These are phyloP conservation scores for Palythoa grandiflora DNA, from an alignment of 92 coral and sea anemone species.

Conservation along the genomic window DNA sequence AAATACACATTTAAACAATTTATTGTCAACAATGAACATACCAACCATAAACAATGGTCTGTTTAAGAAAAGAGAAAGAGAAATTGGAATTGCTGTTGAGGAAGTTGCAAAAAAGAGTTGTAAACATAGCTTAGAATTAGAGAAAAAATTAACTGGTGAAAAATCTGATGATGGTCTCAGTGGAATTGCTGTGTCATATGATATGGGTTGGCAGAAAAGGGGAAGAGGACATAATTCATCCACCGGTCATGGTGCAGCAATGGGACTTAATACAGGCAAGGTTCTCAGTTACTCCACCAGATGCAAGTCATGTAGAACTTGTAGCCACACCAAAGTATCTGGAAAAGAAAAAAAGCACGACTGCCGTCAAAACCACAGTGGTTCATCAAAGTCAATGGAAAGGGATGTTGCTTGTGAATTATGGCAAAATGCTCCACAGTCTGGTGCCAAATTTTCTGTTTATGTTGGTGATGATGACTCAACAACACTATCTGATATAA, in stretches of 20 bases:
- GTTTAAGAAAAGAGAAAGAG: slow-evolving; percentile 71
- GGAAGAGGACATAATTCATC: slow-evolving; percentile 66
- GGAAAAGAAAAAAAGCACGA: slow-evolving; percentile 58
- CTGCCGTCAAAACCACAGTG: slow-evolving; percentile 64
- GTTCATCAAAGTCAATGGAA: slow-evolving; percentile 78
- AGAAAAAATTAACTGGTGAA: slow-evolving; percentile 44
- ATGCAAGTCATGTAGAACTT: slow-evolving; percentile 61
- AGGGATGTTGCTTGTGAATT: slow-evolving; percentile 60
- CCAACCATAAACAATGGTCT: slow-evolving; percentile 56
- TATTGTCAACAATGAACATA: slow-evolving; percentile 59
- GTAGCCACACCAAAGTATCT: slow-evolving; percentile 40
- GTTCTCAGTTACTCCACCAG: slow-evolving; percentile 62
- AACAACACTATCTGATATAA: slow-evolving; percentile 64
- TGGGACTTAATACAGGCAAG: slow-evolving; percentile 66
- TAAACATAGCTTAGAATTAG: slow-evolving; percentile 12
- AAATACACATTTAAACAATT: slow-evolving; percentile 65
- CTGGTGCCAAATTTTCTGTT: slow-evolving; percentile 57
- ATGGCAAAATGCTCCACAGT: slow-evolving; percentile 47
- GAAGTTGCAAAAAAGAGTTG: slow-evolving; percentile 60
- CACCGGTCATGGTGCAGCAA: slow-evolving; percentile 71
- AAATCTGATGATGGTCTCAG: slow-evolving; percentile 52
- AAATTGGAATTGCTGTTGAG: slow-evolving; percentile 67
- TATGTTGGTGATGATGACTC: slow-evolving; percentile 79
- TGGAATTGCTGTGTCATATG: slow-evolving; percentile 58
- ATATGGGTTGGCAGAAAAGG: slow-evolving; percentile 82